phyloP scores from a whole-genome alignment of 1,140 invertebrate genomes.

The Leptonema lineaticorne region DNA sequence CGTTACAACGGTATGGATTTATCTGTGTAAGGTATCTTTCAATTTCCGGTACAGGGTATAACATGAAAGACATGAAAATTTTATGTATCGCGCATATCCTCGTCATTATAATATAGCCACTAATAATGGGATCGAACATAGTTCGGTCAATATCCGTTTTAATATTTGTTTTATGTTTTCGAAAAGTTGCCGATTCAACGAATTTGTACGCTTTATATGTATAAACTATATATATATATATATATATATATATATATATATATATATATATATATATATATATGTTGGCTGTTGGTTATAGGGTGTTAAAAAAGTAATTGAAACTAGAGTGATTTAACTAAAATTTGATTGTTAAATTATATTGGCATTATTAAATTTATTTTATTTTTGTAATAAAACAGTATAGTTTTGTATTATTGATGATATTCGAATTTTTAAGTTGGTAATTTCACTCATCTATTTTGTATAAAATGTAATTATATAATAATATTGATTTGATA shows the following conservation, averaged over 20 bases:
- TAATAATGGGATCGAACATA: slow-evolving; percentile 17
- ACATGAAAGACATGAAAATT: background rate
- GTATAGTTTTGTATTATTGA: too few species aligned
- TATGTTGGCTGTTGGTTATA: too few species aligned
- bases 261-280: too few species aligned
- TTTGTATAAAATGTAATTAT: too few species aligned
- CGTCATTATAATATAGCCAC: slow-evolving; percentile 8
- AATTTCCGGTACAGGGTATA: background rate
- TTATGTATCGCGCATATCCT: background rate
- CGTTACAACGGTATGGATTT: background rate
- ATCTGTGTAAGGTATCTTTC: slow-evolving; percentile 12
- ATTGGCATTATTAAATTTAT: too few species aligned
- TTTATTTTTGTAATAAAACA: too few species aligned
- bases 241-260: background rate
- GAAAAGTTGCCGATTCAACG: background rate
- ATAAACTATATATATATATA: background rate
- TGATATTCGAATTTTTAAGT: too few species aligned
- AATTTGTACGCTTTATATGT: background rate
- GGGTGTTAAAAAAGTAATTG: too few species aligned
- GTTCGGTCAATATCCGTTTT: slow-evolving; percentile 26
- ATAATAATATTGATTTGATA: too few species aligned
- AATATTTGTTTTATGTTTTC: background rate
- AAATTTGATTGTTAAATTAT: too few species aligned
- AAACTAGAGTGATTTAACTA: too few species aligned
- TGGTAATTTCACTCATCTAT: too few species aligned